phyloP scores from a whole-genome alignment of 2,797 vertebrate genomes.

The Phrynocephalus guinanensis region DNA sequence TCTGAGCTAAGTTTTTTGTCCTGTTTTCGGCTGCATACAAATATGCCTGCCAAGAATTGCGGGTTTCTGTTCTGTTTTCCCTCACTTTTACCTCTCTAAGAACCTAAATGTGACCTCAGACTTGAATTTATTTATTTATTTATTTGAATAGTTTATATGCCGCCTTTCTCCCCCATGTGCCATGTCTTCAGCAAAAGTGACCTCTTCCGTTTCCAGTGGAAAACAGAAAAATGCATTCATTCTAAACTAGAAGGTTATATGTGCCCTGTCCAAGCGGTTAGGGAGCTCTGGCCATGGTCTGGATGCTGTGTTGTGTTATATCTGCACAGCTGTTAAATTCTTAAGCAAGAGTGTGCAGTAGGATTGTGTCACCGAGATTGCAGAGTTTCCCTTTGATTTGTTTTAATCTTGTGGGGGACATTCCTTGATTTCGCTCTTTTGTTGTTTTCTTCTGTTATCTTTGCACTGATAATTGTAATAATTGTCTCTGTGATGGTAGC shows the following conservation, averaged over 20 bases:
- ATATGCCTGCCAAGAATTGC: neutral
- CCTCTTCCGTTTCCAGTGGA: too few species aligned
- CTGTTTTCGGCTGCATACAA: neutral
- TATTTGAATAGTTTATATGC: too few species aligned
- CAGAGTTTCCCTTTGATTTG: too few species aligned
- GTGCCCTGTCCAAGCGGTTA: neutral
- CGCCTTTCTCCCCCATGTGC: too few species aligned
- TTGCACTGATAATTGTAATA: too few species aligned
- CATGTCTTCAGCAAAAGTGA: too few species aligned
- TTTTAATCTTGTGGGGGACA: too few species aligned
- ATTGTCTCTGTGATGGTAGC: too few species aligned
- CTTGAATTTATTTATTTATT: neutral
- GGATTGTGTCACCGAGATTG: neutral
- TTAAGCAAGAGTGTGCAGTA: neutral
- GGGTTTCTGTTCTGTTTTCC: neutral
- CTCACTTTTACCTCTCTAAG: neutral
- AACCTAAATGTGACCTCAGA: neutral
- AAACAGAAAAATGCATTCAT: too few species aligned
- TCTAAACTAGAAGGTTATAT: too few species aligned
- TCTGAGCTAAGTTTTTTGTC: rapidly evolving
- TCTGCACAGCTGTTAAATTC: neutral
- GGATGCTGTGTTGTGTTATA: neutral
- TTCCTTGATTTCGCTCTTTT: too few species aligned
- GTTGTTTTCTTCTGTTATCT: too few species aligned
- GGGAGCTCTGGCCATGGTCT: neutral